A percentile compares a stretch with the other conserved stretches of the same genome.
These are phyloP conservation scores for Phlogophora meticulosa DNA, from an alignment of 2,888 invertebrate species.

Conservation along the genomic window DNA sequence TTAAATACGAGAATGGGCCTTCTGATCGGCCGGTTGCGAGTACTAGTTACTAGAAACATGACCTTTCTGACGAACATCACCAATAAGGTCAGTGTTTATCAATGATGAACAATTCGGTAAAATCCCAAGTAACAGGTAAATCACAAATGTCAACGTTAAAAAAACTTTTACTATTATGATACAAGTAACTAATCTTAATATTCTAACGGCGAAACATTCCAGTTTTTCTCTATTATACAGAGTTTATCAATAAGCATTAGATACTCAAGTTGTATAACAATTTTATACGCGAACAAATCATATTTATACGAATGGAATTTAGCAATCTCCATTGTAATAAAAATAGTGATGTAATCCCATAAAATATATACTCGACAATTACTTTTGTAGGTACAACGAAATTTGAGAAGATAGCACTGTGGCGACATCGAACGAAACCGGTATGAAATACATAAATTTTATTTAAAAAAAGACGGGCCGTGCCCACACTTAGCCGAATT, in stretches of 20 bases:
- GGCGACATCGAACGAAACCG: constrained; percentile 86
- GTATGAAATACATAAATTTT: constrained; percentile 85
- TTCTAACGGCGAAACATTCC: constrained; percentile 2
- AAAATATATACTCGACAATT: constrained; percentile 67
- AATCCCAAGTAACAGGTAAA: constrained; percentile 32
- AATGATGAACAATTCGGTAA: not conserved
- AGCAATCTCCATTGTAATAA: constrained; percentile 59
- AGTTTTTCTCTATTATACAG: not conserved
- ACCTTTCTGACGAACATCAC: too few relatives aligned
- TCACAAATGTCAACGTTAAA: not conserved
- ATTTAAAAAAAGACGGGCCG: constrained; percentile 78
- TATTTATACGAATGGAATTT: constrained; percentile 47
- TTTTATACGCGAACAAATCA: constrained; percentile 40
- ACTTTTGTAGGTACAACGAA: constrained; percentile 68
- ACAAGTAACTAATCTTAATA: constrained; percentile 19
- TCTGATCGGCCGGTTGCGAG: too few relatives aligned
- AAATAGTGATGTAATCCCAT: constrained; percentile 63
- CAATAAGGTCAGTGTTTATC: too few relatives aligned
- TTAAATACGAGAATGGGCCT: too few relatives aligned
- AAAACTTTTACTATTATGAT: not conserved
- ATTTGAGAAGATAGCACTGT: constrained; percentile 72
- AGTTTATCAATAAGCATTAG: constrained; percentile 36
- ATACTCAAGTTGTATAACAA: constrained; percentile 38
- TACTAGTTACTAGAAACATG: too few relatives aligned
- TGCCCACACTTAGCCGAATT: constrained; percentile 86